phyloP scores from a whole-genome alignment of 2,888 invertebrate species.

The Cheilosia scutellata region DNA sequence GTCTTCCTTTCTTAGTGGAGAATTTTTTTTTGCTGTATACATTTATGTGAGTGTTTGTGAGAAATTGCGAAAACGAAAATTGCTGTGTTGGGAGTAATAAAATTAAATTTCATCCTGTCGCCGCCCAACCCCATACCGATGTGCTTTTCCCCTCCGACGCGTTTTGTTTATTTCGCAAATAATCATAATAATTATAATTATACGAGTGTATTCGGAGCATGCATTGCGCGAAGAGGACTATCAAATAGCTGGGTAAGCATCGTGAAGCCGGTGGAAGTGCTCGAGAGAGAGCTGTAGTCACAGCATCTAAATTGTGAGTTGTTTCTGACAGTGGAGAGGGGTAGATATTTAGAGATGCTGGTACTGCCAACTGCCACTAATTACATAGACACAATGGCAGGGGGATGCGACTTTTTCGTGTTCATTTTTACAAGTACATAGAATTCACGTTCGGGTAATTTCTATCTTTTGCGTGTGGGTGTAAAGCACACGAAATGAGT shows the following conservation, averaged over 20 bases:
- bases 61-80: conserved; percentile 66
- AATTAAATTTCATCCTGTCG: conserved; percentile 63
- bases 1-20: conserved; percentile 10
- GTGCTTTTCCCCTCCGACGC: conserved; percentile 38
- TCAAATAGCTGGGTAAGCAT: conserved; percentile 22
- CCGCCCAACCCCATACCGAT: background rate
- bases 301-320: conserved; percentile 41
- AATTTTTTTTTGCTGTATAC: conserved; percentile 1
- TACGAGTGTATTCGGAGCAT: conserved; percentile 34
- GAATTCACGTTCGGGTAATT: conserved; percentile 46
- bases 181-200: conserved; percentile 72
- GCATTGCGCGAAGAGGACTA: conserved; percentile 27
- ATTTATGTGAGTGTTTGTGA: background rate
- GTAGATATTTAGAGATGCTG: conserved; percentile 1
- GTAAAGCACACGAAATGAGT: conserved; percentile 15
- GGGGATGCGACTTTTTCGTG: conserved; percentile 39
- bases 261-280: background rate
- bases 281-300: background rate
- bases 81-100: conserved; percentile 74
- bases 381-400: conserved; percentile 36
- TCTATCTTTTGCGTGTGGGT: conserved; percentile 22
- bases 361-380: conserved; percentile 9
- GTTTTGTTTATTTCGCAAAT: conserved; percentile 74
- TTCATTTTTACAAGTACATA: conserved; percentile 37
- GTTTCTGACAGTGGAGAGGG: conserved; percentile 16